Evolutionary conservation across 2,888 invertebrate species (phyloP), one percentile per base, ranked within the genome.

Genomic region (Agriopis leucophaearia): DNA sequence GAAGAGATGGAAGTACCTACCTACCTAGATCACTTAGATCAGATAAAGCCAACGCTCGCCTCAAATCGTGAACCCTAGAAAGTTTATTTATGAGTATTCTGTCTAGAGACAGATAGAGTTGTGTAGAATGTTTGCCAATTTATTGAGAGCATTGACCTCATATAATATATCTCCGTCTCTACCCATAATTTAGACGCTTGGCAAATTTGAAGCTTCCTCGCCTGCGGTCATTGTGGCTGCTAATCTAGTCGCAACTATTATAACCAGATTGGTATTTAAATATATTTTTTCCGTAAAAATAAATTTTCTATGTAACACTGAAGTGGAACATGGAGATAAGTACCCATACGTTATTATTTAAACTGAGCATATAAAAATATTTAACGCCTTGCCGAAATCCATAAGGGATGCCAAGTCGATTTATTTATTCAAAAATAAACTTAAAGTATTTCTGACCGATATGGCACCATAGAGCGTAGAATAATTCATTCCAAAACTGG

Each of bases 181-280:
- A 51, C 15, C 40, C 1, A 16, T 44, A 0, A 52, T 51, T 44
- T 36, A n/a, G 8, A 5, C 8, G 56, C 5, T 51, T 63, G 18
- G 47, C 47, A 35, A 47, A 65, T 58, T 60, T 60, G 48, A 55
- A 52, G 52, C 57, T 52, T 51, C 48, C n/a, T 55, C 48, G 54
- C 59, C 65, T 60, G 40, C 18, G 59, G 60, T 12, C 54, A 35
- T 47, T n/a, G 47, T 47, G 16, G 45, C 10, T 54, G 52, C 12
- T 63, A 52, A 44, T 54, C 36, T 50, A 56, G 38, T 8, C 16
- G 1, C 18, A 50, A 5, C 59, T 50, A 59, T 59, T 42, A 50
- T 59, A 38, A 50, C 18, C 48, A 58, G 58, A 58, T 58, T 57
- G 45, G 27, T 10, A 35, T 27, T 57, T 18, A n/a, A n/a, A n/a